phyloP scores from a whole-genome alignment of 2,797 vertebrate genomes.

The Pseudochaenichthys georgianus region DNA sequence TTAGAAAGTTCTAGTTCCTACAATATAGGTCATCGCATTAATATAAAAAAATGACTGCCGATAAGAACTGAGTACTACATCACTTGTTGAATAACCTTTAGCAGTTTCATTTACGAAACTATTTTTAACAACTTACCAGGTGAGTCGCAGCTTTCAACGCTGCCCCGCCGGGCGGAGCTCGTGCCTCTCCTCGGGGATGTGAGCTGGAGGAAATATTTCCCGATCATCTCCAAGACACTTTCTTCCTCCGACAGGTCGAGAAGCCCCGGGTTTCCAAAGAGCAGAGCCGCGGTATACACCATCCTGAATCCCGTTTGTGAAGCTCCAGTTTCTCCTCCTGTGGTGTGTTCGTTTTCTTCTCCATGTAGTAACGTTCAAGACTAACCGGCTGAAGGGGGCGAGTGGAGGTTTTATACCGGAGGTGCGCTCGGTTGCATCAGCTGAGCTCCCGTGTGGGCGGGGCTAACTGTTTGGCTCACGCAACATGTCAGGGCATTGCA shows the following conservation, averaged over 20 bases:
- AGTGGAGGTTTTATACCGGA: constrained; percentile 55
- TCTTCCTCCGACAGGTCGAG: constrained; percentile 64
- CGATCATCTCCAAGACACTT: constrained; percentile 68
- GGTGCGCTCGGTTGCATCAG: constrained; percentile 76
- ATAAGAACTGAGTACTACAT: too few species aligned
- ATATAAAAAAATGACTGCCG: not conserved
- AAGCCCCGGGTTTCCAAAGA: constrained; percentile 62
- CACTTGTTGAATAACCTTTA: too few species aligned
- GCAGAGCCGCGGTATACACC: constrained; percentile 79
- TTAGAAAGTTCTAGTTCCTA: not conserved
- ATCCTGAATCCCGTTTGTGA: constrained; percentile 56
- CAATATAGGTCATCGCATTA: not conserved
- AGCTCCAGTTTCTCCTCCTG: constrained; percentile 59
- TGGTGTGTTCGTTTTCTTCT: constrained; percentile 8
- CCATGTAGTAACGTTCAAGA: constrained; percentile 63
- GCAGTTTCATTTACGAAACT: too few species aligned
- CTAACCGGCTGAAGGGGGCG: fast-evolving
- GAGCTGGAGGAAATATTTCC: constrained; percentile 66
- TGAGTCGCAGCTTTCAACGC: constrained; percentile 69
- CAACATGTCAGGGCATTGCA: constrained; percentile 58
- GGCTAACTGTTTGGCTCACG: constrained; percentile 35
- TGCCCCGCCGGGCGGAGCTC: constrained; percentile 57
- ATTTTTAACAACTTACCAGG: constrained; percentile 66
- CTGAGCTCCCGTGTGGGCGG: constrained; percentile 60
- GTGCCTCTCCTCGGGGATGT: constrained; percentile 17